Conservation (phyloP, 2,113 vertebrate genomes). For the Seriola dumerili region DNA sequence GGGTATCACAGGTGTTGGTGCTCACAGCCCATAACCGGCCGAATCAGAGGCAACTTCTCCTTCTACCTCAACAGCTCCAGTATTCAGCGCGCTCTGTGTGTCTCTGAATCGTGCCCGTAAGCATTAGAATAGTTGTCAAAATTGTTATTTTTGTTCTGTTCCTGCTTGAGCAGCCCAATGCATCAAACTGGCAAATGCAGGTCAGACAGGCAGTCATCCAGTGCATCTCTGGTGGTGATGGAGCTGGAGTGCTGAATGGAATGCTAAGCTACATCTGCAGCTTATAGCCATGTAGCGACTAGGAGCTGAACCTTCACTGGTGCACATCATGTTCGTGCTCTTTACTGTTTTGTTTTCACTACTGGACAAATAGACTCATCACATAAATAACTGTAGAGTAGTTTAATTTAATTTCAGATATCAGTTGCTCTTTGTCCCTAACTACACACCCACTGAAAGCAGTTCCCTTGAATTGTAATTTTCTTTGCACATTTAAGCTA, state of each 20-base stretch:
- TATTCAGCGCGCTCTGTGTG: constrained; percentile 1
- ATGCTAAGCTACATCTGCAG: neutral
- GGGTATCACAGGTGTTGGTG: constrained; percentile 19
- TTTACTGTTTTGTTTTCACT: neutral
- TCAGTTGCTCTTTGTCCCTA: neutral
- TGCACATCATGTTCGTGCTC: neutral
- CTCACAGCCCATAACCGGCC: constrained; percentile 8
- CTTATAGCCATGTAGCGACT: neutral
- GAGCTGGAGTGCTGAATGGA: neutral
- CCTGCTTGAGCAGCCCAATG: neutral
- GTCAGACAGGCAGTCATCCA: constrained; percentile 14
- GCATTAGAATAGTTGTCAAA: neutral
- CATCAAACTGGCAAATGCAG: constrained; percentile 22
- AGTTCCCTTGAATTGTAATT: neutral
- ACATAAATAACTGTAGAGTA: neutral
- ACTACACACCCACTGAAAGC: neutral
- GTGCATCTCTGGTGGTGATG: constrained; percentile 10
- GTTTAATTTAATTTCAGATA: neutral
- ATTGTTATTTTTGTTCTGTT: constrained; percentile 17
- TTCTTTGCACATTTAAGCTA: too few species aligned
- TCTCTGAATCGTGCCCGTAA: neutral
- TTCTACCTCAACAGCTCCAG: constrained; percentile 11
- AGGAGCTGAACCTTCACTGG: neutral
- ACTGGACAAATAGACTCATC: neutral
- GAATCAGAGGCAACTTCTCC: neutral